Conservation (phyloP, 2,888 invertebrate genomes). For the Rapana venosa region DNA sequence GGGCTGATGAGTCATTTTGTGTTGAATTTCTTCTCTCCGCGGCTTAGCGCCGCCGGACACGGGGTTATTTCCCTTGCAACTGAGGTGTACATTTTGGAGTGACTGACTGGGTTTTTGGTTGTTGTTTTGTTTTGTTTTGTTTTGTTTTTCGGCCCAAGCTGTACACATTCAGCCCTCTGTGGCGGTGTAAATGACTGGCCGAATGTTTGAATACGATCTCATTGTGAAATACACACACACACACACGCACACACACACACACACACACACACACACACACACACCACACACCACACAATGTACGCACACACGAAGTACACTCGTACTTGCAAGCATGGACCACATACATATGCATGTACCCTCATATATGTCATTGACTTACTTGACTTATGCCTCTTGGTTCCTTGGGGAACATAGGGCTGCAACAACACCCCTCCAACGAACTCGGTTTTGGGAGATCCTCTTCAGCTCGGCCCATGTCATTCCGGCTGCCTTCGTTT, state of each 20-base stretch:
- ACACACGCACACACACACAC: background rate
- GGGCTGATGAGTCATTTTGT: constrained; percentile 36
- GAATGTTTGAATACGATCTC: background rate
- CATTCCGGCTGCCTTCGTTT: no score
- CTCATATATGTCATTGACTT: no score
- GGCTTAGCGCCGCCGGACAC: background rate
- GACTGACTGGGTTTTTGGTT: no score
- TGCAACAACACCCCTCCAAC: no score
- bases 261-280: background rate
- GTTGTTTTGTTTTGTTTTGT: no score
- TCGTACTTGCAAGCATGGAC: no score
- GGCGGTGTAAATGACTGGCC: background rate
- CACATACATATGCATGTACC: background rate
- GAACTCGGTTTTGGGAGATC: no score
- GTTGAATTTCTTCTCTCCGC: constrained; percentile 32
- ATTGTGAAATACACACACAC: background rate
- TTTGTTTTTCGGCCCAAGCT: background rate
- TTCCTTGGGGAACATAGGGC: no score
- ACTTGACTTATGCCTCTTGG: no score
- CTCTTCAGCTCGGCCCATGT: no score
- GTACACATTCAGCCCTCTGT: background rate
- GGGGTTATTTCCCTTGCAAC: constrained; percentile 11
- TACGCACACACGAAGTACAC: background rate
- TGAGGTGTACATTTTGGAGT: background rate
- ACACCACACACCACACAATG: no score